Evolutionary conservation across 2,888 invertebrate genomes (phyloP).

Genomic region (Tortrix viridana): DNA sequence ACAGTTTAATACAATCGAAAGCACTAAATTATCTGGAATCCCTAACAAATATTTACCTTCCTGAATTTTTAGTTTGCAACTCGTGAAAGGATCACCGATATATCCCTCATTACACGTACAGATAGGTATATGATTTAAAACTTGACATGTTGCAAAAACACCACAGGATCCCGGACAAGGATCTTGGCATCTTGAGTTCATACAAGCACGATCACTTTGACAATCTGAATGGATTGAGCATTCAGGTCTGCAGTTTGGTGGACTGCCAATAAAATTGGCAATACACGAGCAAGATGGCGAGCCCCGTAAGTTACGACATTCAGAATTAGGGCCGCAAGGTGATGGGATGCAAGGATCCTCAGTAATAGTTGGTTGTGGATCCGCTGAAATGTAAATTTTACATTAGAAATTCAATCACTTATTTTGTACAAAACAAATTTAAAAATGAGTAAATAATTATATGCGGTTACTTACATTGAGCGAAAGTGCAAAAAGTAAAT

Average conservation of each 20-base stretch:
- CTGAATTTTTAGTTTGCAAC: slow-evolving; percentile 79
- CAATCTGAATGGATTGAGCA: slow-evolving; percentile 90
- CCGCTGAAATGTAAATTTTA: slow-evolving; percentile 49
- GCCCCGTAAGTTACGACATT: slow-evolving; percentile 85
- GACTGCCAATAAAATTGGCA: slow-evolving; percentile 87
- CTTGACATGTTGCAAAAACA: slow-evolving; percentile 83
- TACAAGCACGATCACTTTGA: slow-evolving; percentile 88
- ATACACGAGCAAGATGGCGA: slow-evolving; percentile 87
- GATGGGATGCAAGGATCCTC: slow-evolving; percentile 85
- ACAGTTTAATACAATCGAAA: not conserved
- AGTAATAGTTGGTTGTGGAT: slow-evolving; percentile 58
- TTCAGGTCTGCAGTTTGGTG: slow-evolving; percentile 88
- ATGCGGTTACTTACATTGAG: slow-evolving; percentile 61
- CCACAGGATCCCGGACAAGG: slow-evolving; percentile 92
- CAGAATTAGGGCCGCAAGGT: slow-evolving; percentile 87
- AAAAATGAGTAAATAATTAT: not conserved
- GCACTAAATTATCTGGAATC: not conserved
- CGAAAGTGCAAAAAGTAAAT: slow-evolving; percentile 67
- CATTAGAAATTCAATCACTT: too few species aligned
- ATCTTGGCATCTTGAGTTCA: slow-evolving; percentile 89
- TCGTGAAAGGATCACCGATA: slow-evolving; percentile 89
- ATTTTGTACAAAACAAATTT: too few species aligned
- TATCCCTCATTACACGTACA: slow-evolving; percentile 89
- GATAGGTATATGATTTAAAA: slow-evolving; percentile 89
- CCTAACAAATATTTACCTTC: slow-evolving; percentile 74